phyloP scores from a whole-genome alignment of 2,797 vertebrate genomes.

The Glyptemys insculpta region DNA sequence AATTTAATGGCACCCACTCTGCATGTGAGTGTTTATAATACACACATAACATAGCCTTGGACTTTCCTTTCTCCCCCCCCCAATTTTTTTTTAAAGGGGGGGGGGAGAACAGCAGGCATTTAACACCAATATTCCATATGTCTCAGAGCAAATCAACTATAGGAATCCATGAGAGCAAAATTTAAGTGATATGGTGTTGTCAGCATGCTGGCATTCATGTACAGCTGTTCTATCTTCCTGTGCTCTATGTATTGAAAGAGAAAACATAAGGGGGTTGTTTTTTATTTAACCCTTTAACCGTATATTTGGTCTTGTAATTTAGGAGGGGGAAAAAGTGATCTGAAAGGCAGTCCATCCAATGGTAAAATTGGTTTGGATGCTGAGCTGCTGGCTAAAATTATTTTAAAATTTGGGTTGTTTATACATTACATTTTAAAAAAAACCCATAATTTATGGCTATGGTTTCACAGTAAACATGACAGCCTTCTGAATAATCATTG shows the following conservation, averaged over 20 bases:
- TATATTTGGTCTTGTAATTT: not conserved
- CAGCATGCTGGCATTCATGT: not conserved
- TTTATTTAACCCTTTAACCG: slow-evolving; percentile 21
- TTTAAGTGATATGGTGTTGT: no score
- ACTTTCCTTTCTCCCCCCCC: no score
- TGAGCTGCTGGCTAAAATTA: not conserved
- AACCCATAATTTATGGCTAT: slow-evolving; percentile 39
- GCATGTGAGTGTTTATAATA: no score
- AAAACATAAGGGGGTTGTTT: not conserved
- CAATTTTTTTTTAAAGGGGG: no score
- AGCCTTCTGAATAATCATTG: slow-evolving; percentile 28
- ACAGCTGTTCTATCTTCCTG: not conserved
- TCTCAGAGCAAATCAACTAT: no score
- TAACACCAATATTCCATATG: no score
- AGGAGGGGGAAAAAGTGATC: slow-evolving; percentile 11
- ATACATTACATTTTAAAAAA: slow-evolving; percentile 30
- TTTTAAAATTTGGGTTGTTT: slow-evolving; percentile 52
- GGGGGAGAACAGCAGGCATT: no score
- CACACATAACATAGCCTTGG: no score
- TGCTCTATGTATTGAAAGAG: not conserved
- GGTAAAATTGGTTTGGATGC: slow-evolving; percentile 44
- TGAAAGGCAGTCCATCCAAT: slow-evolving; percentile 22
- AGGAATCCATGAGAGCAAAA: no score
- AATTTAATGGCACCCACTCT: no score
- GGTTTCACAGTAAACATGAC: slow-evolving; percentile 31